A percentile compares a stretch with the other conserved stretches of the same genome.
Evolutionary conservation across 2,113 vertebrate genomes (phyloP).

Genomic region (Carlito syrichta): DNA sequence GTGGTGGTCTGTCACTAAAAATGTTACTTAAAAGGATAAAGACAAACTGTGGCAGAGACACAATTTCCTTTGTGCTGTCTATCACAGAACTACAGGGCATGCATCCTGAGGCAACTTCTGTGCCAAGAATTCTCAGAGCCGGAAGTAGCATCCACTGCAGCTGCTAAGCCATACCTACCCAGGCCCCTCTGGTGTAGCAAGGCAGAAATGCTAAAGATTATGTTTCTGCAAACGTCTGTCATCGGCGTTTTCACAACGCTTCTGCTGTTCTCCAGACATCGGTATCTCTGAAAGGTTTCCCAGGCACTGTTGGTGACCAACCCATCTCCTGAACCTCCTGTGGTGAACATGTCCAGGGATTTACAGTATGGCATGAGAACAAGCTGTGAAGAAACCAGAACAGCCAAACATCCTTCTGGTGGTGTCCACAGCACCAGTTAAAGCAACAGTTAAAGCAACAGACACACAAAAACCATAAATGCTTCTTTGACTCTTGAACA

Average conservation of each 20-base stretch:
- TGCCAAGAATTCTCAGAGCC: not conserved
- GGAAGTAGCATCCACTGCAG: not conserved
- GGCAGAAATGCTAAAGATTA: slow-evolving; percentile 96
- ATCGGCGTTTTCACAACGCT: slow-evolving; percentile 92
- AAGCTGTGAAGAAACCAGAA: slow-evolving; percentile 82
- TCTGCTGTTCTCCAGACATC: slow-evolving; percentile 95
- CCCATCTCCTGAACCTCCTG: slow-evolving; percentile 87
- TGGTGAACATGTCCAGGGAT: slow-evolving; percentile 93
- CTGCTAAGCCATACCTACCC: slow-evolving; percentile 79
- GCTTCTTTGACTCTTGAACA: not conserved
- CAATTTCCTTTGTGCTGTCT: not conserved
- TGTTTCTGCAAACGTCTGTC: slow-evolving; percentile 95
- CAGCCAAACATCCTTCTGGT: not conserved
- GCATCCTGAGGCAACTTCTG: accelerated
- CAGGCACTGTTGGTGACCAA: slow-evolving; percentile 86
- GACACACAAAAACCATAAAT: not conserved
- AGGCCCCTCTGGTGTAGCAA: slow-evolving; percentile 91
- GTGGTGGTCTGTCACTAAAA: not conserved
- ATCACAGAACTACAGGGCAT: accelerated
- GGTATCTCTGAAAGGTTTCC: slow-evolving; percentile 96
- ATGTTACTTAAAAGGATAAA: not conserved
- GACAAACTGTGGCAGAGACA: not conserved
- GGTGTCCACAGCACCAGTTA: accelerated
- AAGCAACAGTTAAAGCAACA: no score
- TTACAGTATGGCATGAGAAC: slow-evolving; percentile 97